These are phyloP conservation scores for Poeciliopsis prolifica DNA, from an alignment of 2,113 vertebrate species.

Conservation along the genomic window DNA sequence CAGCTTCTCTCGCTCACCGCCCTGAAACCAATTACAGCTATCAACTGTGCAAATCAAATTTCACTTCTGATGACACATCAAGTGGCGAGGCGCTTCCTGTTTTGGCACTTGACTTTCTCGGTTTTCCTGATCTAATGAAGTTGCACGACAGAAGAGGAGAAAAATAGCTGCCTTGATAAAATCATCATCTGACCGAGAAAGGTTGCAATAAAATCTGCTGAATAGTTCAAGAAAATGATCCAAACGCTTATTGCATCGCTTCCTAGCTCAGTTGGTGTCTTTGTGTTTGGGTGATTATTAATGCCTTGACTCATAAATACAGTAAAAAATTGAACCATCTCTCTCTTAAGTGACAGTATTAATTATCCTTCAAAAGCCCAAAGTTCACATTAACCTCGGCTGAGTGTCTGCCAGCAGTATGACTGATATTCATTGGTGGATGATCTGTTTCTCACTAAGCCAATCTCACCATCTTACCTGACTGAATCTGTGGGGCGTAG, in stretches of 20 bases:
- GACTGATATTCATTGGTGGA: constrained; percentile 22
- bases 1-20: constrained; percentile 8
- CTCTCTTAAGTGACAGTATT: constrained; percentile 10
- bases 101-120: constrained; percentile 60
- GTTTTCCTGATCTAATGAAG: constrained; percentile 59
- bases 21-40: constrained; percentile 69
- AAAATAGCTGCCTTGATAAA: constrained; percentile 20
- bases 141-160: constrained; percentile 6
- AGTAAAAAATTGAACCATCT: constrained; percentile 1
- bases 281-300: neutral
- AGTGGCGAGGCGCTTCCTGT: constrained; percentile 45
- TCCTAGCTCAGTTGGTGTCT: neutral
- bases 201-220: constrained; percentile 21
- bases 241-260: neutral
- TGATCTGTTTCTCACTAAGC: constrained; percentile 24
- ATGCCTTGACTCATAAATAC: neutral
- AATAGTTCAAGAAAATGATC: neutral
- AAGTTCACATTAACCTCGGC: constrained; percentile 42
- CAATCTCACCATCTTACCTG: constrained; percentile 65
- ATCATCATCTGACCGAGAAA: constrained; percentile 21
- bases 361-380: constrained; percentile 31
- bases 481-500: constrained; percentile 37
- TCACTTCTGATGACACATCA: constrained; percentile 60
- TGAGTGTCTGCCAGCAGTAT: constrained; percentile 13
- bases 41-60: constrained; percentile 59